A percentile compares a stretch with the other conserved stretches of the same genome.
These are phyloP conservation scores for Stenotaenia linearis DNA, from an alignment of 2,888 invertebrate genomes.

Conservation along the genomic window DNA sequence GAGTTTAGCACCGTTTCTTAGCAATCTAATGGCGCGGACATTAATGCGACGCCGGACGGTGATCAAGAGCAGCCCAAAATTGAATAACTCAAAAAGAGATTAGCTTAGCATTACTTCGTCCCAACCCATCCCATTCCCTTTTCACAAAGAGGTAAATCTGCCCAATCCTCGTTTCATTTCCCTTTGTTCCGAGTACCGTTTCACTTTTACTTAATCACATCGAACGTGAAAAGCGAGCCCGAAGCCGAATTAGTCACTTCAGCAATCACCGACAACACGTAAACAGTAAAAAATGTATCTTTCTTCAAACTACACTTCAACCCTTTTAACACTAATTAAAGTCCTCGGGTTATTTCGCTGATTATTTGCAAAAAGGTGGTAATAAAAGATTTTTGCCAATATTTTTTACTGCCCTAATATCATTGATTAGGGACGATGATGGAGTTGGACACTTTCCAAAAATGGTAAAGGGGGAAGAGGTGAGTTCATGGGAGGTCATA, in stretches of 20 bases:
- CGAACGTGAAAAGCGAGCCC: not conserved
- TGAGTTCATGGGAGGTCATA: not conserved
- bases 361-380: not conserved
- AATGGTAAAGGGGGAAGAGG: slow-evolving; percentile 28
- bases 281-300: not conserved
- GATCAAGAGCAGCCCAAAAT: not conserved
- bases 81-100: not conserved
- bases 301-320: not conserved
- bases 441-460: slow-evolving; percentile 24
- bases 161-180: not conserved
- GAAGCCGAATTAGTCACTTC: not conserved
- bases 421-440: slow-evolving; percentile 1
- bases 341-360: not conserved
- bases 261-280: not conserved
- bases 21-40: not conserved
- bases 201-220: not conserved
- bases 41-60: not conserved
- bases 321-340: not conserved
- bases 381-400: not conserved
- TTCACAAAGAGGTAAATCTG: not conserved
- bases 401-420: slow-evolving; percentile 27
- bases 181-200: not conserved
- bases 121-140: not conserved
- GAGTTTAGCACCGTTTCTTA: not conserved
- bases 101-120: no score